phyloP scores from a whole-genome alignment of 2,888 invertebrate genomes.

The Zelleria hepariella region DNA sequence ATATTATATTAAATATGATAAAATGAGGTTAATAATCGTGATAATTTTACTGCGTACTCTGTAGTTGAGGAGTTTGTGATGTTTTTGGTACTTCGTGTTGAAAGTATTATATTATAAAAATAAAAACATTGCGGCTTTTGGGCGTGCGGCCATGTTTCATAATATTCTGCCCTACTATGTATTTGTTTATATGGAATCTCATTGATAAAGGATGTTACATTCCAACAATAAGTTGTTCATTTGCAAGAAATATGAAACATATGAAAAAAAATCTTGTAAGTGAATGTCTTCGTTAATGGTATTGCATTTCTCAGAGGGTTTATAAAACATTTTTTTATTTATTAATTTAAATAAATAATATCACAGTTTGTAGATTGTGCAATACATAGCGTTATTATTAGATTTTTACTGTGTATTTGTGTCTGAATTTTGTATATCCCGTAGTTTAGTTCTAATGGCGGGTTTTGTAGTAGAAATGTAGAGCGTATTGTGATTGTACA shows the following conservation, averaged over 20 bases:
- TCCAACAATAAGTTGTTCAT: conserved; percentile 26
- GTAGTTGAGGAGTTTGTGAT: conserved; percentile 23
- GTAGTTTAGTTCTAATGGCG: conserved; percentile 9
- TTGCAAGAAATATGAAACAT: background rate
- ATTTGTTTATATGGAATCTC: background rate
- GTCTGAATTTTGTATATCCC: conserved; percentile 6
- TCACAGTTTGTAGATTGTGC: conserved; percentile 21
- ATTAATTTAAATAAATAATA: conserved; percentile 24
- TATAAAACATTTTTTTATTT: background rate
- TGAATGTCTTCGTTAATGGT: background rate
- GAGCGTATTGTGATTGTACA: conserved; percentile 6
- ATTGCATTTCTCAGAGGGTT: too few species aligned
- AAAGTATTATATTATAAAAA: background rate
- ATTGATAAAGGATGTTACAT: conserved; percentile 37
- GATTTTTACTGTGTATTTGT: conserved; percentile 11
- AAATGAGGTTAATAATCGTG: conserved; percentile 32
- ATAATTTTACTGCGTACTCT: conserved; percentile 31
- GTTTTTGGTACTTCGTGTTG: background rate
- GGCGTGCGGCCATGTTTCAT: conserved; percentile 62
- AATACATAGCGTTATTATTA: conserved; percentile 20
- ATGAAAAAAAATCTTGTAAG: background rate
- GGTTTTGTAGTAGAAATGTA: conserved; percentile 28
- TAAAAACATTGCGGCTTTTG: conserved; percentile 38
- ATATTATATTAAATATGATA: conserved; percentile 33
- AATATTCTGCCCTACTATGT: conserved; percentile 18